Evolutionary conservation across 2,113 vertebrate species (phyloP).

Genomic region (Eptesicus fuscus): DNA sequence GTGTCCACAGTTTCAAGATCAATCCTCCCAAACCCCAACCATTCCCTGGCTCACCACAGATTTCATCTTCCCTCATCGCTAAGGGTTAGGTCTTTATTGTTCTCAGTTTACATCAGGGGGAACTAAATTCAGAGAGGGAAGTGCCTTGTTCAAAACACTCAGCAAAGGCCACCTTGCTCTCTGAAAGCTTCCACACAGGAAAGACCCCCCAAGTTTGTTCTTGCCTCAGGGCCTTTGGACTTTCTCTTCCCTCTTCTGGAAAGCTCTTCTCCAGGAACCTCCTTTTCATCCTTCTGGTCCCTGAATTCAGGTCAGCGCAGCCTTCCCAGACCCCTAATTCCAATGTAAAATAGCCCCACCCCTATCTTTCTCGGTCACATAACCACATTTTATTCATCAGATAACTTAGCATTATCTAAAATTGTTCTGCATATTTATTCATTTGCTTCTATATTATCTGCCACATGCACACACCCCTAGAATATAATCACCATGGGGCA

Average conservation of each 20-base stretch:
- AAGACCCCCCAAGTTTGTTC: neutral
- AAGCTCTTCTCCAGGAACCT: neutral
- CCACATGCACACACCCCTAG: neutral
- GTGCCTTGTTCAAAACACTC: neutral
- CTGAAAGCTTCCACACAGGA: neutral
- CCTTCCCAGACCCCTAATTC: neutral
- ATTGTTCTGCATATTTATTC: neutral
- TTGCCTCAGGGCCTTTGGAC: neutral
- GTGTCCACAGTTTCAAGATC: neutral
- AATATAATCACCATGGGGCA: neutral
- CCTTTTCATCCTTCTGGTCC: neutral
- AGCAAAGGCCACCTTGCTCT: neutral
- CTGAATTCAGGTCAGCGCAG: neutral
- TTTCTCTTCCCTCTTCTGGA: neutral
- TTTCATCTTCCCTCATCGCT: neutral
- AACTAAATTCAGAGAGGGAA: neutral
- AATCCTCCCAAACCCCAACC: neutral
- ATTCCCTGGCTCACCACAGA: neutral
- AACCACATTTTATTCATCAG: neutral
- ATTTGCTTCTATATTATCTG: fast-evolving
- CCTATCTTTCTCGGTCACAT: neutral
- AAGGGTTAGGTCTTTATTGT: neutral
- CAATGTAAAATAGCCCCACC: neutral
- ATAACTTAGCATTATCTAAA: neutral
- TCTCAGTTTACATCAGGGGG: neutral